These are phyloP conservation scores for Galerucella nymphaeae DNA, from an alignment of 2,888 invertebrate species.

Conservation along the genomic window DNA sequence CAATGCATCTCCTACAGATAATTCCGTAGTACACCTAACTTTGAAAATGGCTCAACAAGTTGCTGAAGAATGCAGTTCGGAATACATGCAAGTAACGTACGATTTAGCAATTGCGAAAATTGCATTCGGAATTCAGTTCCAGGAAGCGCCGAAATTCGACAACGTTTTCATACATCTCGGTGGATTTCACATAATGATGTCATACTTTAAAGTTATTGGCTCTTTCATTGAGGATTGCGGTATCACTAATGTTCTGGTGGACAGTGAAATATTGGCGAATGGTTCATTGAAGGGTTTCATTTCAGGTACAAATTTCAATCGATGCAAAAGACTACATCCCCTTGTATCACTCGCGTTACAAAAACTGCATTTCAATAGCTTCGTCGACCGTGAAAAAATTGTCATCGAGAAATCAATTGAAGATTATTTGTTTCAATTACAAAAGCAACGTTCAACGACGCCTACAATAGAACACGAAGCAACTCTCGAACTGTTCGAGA, in stretches of 20 bases:
- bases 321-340: slow-evolving; percentile 34
- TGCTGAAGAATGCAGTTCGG: slow-evolving; percentile 16
- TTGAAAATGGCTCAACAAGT: slow-evolving; percentile 14
- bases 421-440: background rate
- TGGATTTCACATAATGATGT: slow-evolving; percentile 50
- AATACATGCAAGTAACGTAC: slow-evolving; percentile 19
- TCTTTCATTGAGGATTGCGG: slow-evolving; percentile 30
- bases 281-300: slow-evolving; percentile 31
- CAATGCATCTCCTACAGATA: slow-evolving; percentile 54
- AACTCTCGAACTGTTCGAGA: slow-evolving; percentile 13
- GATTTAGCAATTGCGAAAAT: slow-evolving; percentile 52
- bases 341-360: slow-evolving; percentile 20
- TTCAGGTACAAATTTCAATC: slow-evolving; percentile 30
- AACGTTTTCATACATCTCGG: slow-evolving; percentile 53
- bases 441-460: slow-evolving; percentile 9
- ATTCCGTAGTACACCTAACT: slow-evolving; percentile 33
- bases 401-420: background rate
- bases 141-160: slow-evolving; percentile 48
- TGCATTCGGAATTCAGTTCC: slow-evolving; percentile 49
- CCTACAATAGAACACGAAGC: slow-evolving; percentile 5
- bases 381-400: background rate
- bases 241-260: slow-evolving; percentile 19
- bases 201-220: slow-evolving; percentile 47
- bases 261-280: slow-evolving; percentile 22
- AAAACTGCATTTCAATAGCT: slow-evolving; percentile 12